Evolutionary conservation across 2,888 invertebrate genomes (phyloP), one percentile per base, ranked within the genome.

Genomic region (Phaonia tiefii): DNA sequence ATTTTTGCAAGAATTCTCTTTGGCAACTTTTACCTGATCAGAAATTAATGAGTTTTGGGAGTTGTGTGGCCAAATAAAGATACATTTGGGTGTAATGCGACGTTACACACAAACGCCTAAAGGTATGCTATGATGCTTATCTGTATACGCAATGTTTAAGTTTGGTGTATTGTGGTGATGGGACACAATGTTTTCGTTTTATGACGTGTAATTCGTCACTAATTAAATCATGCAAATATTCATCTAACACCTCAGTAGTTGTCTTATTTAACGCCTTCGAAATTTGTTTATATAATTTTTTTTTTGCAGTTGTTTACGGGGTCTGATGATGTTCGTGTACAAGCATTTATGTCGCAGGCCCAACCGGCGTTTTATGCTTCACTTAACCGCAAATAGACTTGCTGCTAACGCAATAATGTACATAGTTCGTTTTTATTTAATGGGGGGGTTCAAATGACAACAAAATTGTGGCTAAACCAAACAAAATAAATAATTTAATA

Each of bases 191-290:
- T 15, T 51, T 51, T 51, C 44, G 11, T 44, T 51, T 51, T 5
- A 13, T 54, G 51, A 3, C 13, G 1, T 54, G 11, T 22, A 54
- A 22, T 25, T 22, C 25, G 25, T 22, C 20, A 2, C 63, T 63
- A 63, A 63, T 63, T 63, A 22, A 42, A 63, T 42, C 20, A 42
- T 63, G 63, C 63, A 63, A 63, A 63, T 63, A n/a, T 42, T 63
- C 20, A 42, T 42, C 17, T 63, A n/a, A 63, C 63, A 63, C 42
- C 42, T 63, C 42, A 63, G 13, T 63, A 17, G 26, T 22, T 22
- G 63, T 26, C 63, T 39, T 22, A 37, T 63, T 63, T n/a, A 22
- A 63, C 42, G 63, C 63, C 63, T 22, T 0, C 15, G 42, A 39
- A 4, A 11, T 20, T 22, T 25, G 54, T 54, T 54, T 22, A 25